Base-by-base conservation (phyloP, 2,888 invertebrate species). In the Sinohyriopsis cumingii region DNA sequence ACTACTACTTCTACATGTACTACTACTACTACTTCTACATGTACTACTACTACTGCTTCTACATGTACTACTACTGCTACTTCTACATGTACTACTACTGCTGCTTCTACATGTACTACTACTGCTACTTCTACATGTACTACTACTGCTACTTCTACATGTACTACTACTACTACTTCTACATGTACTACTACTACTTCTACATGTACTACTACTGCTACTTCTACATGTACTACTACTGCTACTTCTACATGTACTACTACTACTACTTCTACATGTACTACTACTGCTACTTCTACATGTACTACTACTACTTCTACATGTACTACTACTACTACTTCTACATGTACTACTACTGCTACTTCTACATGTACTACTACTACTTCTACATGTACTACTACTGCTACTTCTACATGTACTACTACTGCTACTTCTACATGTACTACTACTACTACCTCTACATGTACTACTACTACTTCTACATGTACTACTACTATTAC, bases 31-130 rank as follows among this genome's bases (percentile, higher is more conserved):
- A 25, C 62, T 62, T 7, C 62, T 62, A 62, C 62, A 24, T 59
- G 59, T 62, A 24, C 45, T 62, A 62, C 62, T 62, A 45, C 62
- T 62, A 62, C 66, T 60, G 28, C 59, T 60, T 59, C 66, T 59
- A 60, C 66, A 59, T 25, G 59, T 62, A 25, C 28, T 62, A 45
- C 62, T 62, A 25, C 62, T 62, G 5, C 62, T 62, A 62, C 62
- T 62, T 7, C 62, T 62, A 24, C 45, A 59, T 25, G 59, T 62
- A 62, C 62, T 62, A 45, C 62, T 62, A 62, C 59, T 60, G 59
- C 66, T 25, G 19, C 66, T 25, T n/a, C 59, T 66, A 25, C 59
- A 59, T 33, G 28, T 62, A 25, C 62, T 62, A 25, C 62, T 62
- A 62, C 62, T 62, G 12, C 62, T 62, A 24, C 45, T 62, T 7